phyloP scores from a whole-genome alignment of 2,797 vertebrate genomes.

The Buceros bicornis region DNA sequence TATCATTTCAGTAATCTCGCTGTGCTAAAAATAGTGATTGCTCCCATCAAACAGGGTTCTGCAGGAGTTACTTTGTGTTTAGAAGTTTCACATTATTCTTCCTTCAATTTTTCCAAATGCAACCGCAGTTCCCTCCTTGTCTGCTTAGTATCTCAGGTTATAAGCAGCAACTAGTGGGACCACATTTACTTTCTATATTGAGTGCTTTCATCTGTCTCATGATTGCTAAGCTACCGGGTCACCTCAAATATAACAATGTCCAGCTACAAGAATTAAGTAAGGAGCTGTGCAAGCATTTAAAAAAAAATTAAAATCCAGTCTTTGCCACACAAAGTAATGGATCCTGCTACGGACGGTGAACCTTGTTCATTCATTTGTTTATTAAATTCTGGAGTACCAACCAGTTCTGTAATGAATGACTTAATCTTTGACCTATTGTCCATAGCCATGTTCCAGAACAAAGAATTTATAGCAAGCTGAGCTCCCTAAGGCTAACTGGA shows the following conservation, averaged over 20 bases:
- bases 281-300: not conserved
- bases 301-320: not conserved
- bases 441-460: slow-evolving; percentile 59
- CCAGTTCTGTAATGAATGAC: slow-evolving; percentile 22
- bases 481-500: slow-evolving; percentile 74
- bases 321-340: not conserved
- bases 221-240: not conserved
- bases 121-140: not conserved
- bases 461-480: slow-evolving; percentile 63
- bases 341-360: not conserved
- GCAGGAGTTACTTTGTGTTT: not conserved
- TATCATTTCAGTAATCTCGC: not conserved
- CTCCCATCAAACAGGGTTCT: not conserved
- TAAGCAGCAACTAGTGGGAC: not conserved
- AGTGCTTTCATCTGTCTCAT: not conserved
- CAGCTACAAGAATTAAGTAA: not conserved
- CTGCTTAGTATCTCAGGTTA: not conserved
- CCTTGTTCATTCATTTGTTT: slow-evolving; percentile 55
- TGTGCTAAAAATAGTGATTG: not conserved
- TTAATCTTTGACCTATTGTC: slow-evolving; percentile 69
- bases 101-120: not conserved
- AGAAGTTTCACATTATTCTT: not conserved
- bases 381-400: slow-evolving; percentile 44
- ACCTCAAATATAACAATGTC: not conserved
- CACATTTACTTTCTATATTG: not conserved